These are phyloP conservation scores for Sebastes minor DNA, from an alignment of 2,797 vertebrate species.

Conservation along the genomic window DNA sequence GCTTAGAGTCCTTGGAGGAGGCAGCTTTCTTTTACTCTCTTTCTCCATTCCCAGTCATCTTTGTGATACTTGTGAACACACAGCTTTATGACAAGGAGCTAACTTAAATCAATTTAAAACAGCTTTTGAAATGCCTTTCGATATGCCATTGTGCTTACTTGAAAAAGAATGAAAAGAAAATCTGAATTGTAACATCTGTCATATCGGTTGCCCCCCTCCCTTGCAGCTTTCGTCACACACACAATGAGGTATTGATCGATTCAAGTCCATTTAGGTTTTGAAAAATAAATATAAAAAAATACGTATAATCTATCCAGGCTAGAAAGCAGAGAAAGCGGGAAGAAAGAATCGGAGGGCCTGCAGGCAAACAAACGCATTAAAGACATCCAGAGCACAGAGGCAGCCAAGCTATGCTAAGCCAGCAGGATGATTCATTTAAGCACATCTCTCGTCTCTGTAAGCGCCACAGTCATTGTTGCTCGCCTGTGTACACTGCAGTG, in stretches of 20 bases:
- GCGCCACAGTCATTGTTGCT: conserved; percentile 75
- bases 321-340: conserved; percentile 75
- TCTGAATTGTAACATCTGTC: conserved; percentile 85
- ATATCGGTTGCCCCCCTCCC: conserved; percentile 65
- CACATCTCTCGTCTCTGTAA: conserved; percentile 79
- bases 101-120: conserved; percentile 87
- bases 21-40: conserved; percentile 73
- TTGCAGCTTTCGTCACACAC: conserved; percentile 77
- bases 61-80: conserved; percentile 84
- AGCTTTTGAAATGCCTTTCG: conserved; percentile 85
- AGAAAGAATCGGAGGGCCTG: conserved; percentile 75
- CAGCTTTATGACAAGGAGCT: conserved; percentile 81
- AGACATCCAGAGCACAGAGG: conserved; percentile 78
- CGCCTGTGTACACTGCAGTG: conserved; percentile 60
- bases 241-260: conserved; percentile 85
- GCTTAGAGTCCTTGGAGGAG: conserved; percentile 76
- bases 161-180: conserved; percentile 83
- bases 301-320: conserved; percentile 74
- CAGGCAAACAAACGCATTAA: conserved; percentile 82
- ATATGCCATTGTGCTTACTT: conserved; percentile 82
- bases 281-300: conserved; percentile 74
- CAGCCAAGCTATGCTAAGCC: conserved; percentile 84
- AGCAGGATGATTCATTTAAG: conserved; percentile 85
- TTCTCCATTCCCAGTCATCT: conserved; percentile 76
- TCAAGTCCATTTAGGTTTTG: conserved; percentile 83